These are phyloP conservation scores for Agonopterix alstromeriana DNA, from an alignment of 2,888 invertebrate genomes.

Conservation along the genomic window DNA sequence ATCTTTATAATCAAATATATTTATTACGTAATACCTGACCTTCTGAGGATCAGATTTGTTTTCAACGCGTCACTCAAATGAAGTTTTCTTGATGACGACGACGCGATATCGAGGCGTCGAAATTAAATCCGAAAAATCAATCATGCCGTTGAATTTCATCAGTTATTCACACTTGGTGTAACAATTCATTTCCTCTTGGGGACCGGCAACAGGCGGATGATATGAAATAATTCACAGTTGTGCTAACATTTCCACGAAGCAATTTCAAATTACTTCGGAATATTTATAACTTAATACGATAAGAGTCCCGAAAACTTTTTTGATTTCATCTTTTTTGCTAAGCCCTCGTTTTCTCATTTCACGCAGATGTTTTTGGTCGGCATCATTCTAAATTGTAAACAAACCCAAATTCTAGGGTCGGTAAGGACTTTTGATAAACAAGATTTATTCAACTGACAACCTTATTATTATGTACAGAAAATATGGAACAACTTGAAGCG, in stretches of 20 bases:
- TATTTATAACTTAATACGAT: constrained; percentile 27
- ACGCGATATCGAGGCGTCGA: neutral
- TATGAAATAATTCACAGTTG: constrained; percentile 25
- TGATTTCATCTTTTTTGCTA: constrained; percentile 24
- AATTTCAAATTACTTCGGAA: constrained; percentile 30
- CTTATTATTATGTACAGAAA: no score
- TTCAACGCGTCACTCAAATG: neutral
- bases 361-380: constrained; percentile 3
- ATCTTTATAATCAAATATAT: no score
- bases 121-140: constrained; percentile 3
- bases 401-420: constrained; percentile 17
- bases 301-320: constrained; percentile 27
- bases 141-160: constrained; percentile 10
- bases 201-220: constrained; percentile 18
- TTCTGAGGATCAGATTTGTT: neutral
- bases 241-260: constrained; percentile 23
- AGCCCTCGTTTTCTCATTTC: constrained; percentile 16
- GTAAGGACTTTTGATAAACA: constrained; percentile 8
- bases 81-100: no score
- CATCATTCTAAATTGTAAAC: constrained; percentile 15
- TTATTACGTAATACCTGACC: no score
- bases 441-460: constrained; percentile 8
- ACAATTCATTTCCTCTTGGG: constrained; percentile 16
- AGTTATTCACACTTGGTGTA: constrained; percentile 18
- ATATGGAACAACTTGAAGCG: no score